phyloP scores from a whole-genome alignment of 2,113 vertebrate species.

The Triplophysa siluroides region DNA sequence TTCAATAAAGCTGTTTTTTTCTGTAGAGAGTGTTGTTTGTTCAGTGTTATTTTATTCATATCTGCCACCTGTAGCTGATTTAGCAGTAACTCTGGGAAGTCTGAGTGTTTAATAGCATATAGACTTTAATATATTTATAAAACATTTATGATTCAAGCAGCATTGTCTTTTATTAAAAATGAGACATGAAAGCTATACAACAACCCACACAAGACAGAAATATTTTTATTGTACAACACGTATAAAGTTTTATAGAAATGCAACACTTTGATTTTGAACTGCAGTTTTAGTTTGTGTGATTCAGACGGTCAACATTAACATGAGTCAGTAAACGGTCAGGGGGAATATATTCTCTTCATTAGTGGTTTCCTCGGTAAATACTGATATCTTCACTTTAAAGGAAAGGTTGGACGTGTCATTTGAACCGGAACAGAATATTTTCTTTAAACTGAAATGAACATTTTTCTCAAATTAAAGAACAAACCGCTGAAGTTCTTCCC shows the following conservation, averaged over 20 bases:
- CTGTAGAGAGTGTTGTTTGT: neutral
- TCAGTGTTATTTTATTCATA: neutral
- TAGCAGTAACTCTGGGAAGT: too few species aligned
- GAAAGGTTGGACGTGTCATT: neutral
- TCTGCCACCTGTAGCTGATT: too few species aligned
- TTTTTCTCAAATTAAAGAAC: too few species aligned
- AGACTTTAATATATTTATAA: neutral
- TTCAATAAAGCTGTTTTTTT: constrained; percentile 29
- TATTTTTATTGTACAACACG: constrained; percentile 50
- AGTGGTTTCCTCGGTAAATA: neutral
- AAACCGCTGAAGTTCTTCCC: too few species aligned
- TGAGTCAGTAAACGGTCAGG: neutral
- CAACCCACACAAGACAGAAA: constrained; percentile 47
- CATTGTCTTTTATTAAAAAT: constrained; percentile 71
- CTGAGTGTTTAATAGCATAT: too few species aligned
- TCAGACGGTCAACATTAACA: neutral
- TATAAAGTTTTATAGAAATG: constrained; percentile 43
- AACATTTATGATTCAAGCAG: constrained; percentile 41
- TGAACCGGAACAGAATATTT: too few species aligned
- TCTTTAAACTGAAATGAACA: too few species aligned
- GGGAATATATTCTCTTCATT: neutral
- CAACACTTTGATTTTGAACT: constrained; percentile 14
- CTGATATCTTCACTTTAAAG: neutral
- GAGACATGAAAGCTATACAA: constrained; percentile 52
- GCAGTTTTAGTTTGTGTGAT: neutral